phyloP scores from a whole-genome alignment of 2,888 invertebrate species.

The Drosophila recens region DNA sequence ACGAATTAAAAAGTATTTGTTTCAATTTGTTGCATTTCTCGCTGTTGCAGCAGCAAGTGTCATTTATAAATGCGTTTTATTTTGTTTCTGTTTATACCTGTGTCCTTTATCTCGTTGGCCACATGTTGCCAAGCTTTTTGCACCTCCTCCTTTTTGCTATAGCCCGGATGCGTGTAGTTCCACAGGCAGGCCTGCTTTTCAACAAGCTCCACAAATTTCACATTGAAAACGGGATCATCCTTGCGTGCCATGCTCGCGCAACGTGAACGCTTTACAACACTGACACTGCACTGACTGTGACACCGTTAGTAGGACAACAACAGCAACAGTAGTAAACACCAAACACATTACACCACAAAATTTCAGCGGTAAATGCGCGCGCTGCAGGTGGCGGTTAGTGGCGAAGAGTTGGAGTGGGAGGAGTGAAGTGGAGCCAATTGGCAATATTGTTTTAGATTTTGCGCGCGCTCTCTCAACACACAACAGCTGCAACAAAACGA shows the following conservation, averaged over 20 bases:
- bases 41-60: conserved; percentile 22
- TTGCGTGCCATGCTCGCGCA: conserved; percentile 78
- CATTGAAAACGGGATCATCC: conserved; percentile 84
- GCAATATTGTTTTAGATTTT: conserved; percentile 23
- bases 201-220: conserved; percentile 83
- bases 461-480: conserved; percentile 38
- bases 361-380: conserved; percentile 12
- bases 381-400: conserved; percentile 2
- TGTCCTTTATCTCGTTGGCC: conserved; percentile 83
- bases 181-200: conserved; percentile 81
- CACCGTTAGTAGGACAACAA: conserved; percentile 25
- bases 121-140: conserved; percentile 83
- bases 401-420: not conserved
- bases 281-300: conserved; percentile 18
- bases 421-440: not conserved
- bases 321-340: conserved; percentile 40
- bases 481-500: conserved; percentile 24
- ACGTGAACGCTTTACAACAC: conserved; percentile 48
- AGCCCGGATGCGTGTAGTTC: conserved; percentile 83
- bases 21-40: conserved; percentile 10
- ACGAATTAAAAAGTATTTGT: conserved; percentile 23
- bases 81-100: conserved; percentile 62
- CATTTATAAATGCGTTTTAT: not conserved
- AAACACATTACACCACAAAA: conserved; percentile 25
- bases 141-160: conserved; percentile 83